Base-by-base conservation (phyloP, 1,140 invertebrate genomes). In the Cydia fagiglandana region DNA sequence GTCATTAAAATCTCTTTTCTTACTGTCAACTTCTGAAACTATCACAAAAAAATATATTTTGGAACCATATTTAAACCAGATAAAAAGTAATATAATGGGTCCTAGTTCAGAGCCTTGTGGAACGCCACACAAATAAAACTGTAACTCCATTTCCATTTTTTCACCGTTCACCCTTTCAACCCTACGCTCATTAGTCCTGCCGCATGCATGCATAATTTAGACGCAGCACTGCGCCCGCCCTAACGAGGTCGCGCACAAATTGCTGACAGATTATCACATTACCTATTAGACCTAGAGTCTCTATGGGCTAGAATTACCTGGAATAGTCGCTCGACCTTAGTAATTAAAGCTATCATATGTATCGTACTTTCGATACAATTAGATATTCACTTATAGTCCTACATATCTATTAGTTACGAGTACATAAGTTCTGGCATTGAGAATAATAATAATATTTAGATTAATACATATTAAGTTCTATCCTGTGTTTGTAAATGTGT, bases 221-320 rank as follows among this genome's bases (percentile, higher is more conserved):
- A 68, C 30, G 30, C 28, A 34, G 64, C 64, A 13, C 20, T 64
- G 64, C 64, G 13, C 56, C 56, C 64, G 20, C 64, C 28, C 64
- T 68, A 68, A 68, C 64, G 64, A 68, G 64, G 15, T 15, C 15
- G 15, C 30, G 9, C 38, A 17, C 64, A 68, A 68, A 68, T 68
- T 68, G 64, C 64, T 68, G 64, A 68, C 64, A 68, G 64, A 68
- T 68, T 68, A 68, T 68, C 64, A 38, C 64, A 68, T 68, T 68
- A 68, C 64, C 64, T 34, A 68, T 68, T 68, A 68, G 64, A 68
- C 9, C 38, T 41, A 10, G 38, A 41, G 38, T 10, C 0, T 10
- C 0, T 41, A 41, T 41, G 38, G 38, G 38, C 38, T 41, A 41
- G 38, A 50, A 50, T 50, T 50, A 50, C 12, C 47, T 50, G 15